Conservation (phyloP, 2,888 invertebrate species). For the Hoplodrina blanda region DNA sequence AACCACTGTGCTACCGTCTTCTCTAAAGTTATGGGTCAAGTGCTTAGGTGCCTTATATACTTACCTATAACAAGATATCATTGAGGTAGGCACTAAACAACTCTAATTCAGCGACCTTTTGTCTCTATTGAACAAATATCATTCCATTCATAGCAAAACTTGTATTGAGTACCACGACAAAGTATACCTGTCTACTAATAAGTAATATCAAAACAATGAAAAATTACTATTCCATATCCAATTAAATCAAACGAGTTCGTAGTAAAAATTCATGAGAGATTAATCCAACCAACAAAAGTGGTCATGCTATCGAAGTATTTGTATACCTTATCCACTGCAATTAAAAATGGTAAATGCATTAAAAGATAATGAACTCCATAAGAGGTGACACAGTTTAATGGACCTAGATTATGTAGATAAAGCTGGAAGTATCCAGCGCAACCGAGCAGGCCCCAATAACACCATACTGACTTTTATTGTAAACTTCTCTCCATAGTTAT, state of each 20-base stretch:
- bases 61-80: too few relatives aligned
- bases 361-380: not conserved
- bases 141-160: not conserved
- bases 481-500: too few relatives aligned
- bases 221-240: slow-evolving; percentile 5
- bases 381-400: too few relatives aligned
- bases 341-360: not conserved
- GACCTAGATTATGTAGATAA: too few relatives aligned
- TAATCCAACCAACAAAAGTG: not conserved
- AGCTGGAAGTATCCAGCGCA: too few relatives aligned
- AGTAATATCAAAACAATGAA: not conserved
- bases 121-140: too few relatives aligned
- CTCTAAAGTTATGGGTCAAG: too few relatives aligned
- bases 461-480: not conserved
- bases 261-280: not conserved
- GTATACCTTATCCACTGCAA: not conserved
- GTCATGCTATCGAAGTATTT: not conserved
- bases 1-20: too few relatives aligned
- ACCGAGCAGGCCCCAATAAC: not conserved
- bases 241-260: slow-evolving; percentile 1
- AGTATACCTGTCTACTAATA: not conserved
- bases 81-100: not conserved
- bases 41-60: too few relatives aligned
- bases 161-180: not conserved
- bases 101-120: too few relatives aligned